Evolutionary conservation across 2,113 vertebrate genomes (phyloP).

Genomic region (Hemicordylus capensis): DNA sequence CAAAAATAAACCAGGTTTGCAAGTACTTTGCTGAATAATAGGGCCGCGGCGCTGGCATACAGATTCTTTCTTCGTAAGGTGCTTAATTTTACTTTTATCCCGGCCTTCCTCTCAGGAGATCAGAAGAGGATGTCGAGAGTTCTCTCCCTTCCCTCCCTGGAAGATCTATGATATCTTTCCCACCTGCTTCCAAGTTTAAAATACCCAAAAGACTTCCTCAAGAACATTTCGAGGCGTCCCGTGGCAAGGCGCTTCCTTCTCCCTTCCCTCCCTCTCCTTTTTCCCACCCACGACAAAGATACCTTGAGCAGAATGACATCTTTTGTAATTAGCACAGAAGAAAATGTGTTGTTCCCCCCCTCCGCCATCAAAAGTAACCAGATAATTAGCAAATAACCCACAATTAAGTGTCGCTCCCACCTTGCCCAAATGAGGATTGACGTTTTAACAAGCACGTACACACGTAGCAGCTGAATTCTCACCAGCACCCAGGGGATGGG

Average conservation of each 20-base stretch:
- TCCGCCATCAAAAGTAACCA: slow-evolving; percentile 38
- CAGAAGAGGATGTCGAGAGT: no score
- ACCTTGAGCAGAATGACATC: slow-evolving; percentile 55
- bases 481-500: no score
- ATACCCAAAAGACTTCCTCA: not conserved
- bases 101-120: not conserved
- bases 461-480: not conserved
- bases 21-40: no score
- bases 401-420: slow-evolving; percentile 23
- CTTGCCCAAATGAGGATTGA: slow-evolving; percentile 33
- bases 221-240: not conserved
- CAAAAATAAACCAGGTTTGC: no score
- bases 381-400: slow-evolving; percentile 57
- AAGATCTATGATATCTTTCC: not conserved
- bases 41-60: no score
- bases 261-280: not conserved
- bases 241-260: not conserved
- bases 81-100: not conserved
- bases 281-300: slow-evolving; percentile 15
- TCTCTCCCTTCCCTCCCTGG: no score
- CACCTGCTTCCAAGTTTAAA: not conserved
- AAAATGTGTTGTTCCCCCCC: not conserved
- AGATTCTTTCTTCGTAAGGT: no score
- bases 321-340: slow-evolving; percentile 57
- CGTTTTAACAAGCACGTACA: slow-evolving; percentile 31